Evolutionary conservation across 2,797 vertebrate species (phyloP).

Genomic region (Sternotherus odoratus): DNA sequence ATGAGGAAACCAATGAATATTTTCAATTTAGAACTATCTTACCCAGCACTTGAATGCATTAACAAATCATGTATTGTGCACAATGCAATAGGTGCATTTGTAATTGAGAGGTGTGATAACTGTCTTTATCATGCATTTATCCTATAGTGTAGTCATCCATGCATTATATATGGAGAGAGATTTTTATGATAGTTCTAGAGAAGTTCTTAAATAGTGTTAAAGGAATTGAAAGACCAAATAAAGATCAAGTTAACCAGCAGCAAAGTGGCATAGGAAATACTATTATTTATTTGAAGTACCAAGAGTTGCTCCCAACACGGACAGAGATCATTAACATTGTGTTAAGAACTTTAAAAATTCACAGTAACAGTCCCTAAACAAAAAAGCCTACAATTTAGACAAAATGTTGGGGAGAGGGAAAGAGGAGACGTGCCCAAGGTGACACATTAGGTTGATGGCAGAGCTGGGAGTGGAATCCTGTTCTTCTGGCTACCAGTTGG

Average conservation of each 20-base stretch:
- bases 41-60: not conserved
- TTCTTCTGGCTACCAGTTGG: not conserved
- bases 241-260: not conserved
- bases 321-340: not conserved
- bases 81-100: rapidly evolving
- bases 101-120: not conserved
- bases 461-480: not conserved
- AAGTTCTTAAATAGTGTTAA: not conserved
- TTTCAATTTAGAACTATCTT: not conserved
- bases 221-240: not conserved
- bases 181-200: not conserved
- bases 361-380: not conserved
- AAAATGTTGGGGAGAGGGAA: not conserved
- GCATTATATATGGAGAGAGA: rapidly evolving
- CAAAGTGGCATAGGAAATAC: not conserved
- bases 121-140: not conserved
- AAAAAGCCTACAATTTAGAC: not conserved
- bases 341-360: not conserved
- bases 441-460: not conserved
- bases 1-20: not conserved
- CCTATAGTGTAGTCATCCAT: not conserved
- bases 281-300: not conserved
- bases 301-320: not conserved
- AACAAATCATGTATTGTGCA: not conserved
- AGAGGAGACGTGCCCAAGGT: not conserved